Conservation (phyloP, 1,140 invertebrate genomes). For the Drosophila sp. region DNA sequence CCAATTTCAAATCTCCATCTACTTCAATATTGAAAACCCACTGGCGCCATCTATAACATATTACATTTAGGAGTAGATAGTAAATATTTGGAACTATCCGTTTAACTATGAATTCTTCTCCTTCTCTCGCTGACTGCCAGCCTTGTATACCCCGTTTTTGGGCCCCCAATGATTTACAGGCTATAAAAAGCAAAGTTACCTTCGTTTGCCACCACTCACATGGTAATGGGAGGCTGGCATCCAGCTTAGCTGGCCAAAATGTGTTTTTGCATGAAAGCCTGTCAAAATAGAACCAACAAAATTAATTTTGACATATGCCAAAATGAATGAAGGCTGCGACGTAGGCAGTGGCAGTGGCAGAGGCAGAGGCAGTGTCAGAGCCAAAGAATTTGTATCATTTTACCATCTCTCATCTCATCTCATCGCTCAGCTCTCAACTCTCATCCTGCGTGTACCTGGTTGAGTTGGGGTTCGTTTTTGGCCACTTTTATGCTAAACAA, state of each 20-base stretch:
- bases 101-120: no score
- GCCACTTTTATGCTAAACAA: not conserved
- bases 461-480: no score
- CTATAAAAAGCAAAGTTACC: constrained; percentile 26
- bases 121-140: not conserved
- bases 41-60: not conserved
- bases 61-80: no score
- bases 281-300: constrained; percentile 73
- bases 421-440: not conserved
- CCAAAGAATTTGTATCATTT: constrained; percentile 24
- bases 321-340: constrained; percentile 61
- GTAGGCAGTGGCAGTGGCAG: not conserved
- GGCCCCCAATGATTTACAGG: not conserved
- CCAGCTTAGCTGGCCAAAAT: constrained; percentile 37
- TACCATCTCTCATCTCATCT: not conserved
- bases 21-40: no score
- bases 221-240: constrained; percentile 3
- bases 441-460: no score
- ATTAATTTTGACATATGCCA: constrained; percentile 79
- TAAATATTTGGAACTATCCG: no score
- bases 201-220: constrained; percentile 17
- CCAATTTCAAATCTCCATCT: no score
- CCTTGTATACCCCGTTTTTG: not conserved
- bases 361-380: not conserved
- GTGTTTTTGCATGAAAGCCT: constrained; percentile 66